Percentiles rank a stretch among this genome's conserved stretches.
These are phyloP conservation scores for Calidris pugnax DNA, from an alignment of 2,113 vertebrate genomes.

Conservation along the genomic window DNA sequence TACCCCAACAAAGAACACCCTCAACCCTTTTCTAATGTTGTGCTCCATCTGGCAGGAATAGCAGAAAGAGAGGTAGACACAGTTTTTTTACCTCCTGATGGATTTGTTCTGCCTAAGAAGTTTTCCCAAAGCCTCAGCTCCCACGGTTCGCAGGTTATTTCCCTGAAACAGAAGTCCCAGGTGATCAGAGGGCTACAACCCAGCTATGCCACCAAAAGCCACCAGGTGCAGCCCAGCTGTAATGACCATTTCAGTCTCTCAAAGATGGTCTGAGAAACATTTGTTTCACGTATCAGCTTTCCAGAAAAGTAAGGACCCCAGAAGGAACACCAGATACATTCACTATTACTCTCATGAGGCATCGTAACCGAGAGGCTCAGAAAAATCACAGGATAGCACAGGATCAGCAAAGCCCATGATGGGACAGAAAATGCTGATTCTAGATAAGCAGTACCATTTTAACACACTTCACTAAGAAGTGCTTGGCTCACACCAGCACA, in stretches of 20 bases:
- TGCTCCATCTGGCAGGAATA: neutral
- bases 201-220: neutral
- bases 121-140: slow-evolving; percentile 85
- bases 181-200: neutral
- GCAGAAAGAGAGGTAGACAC: neutral
- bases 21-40: neutral
- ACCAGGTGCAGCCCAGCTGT: neutral
- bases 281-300: neutral
- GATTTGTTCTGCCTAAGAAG: slow-evolving; percentile 86
- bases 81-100: slow-evolving; percentile 80
- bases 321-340: neutral
- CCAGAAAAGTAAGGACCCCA: neutral
- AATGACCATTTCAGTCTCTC: accelerated
- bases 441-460: neutral
- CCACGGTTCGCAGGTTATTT: slow-evolving; percentile 86
- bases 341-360: neutral
- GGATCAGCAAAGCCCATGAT: accelerated
- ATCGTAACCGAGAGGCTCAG: neutral
- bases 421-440: accelerated
- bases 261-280: neutral
- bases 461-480: neutral
- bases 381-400: neutral
- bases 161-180: slow-evolving; percentile 77
- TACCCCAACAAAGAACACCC: neutral
- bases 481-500: neutral